These are phyloP conservation scores for Myiozetetes cayanensis DNA, from an alignment of 2,113 vertebrate species.

Conservation along the genomic window DNA sequence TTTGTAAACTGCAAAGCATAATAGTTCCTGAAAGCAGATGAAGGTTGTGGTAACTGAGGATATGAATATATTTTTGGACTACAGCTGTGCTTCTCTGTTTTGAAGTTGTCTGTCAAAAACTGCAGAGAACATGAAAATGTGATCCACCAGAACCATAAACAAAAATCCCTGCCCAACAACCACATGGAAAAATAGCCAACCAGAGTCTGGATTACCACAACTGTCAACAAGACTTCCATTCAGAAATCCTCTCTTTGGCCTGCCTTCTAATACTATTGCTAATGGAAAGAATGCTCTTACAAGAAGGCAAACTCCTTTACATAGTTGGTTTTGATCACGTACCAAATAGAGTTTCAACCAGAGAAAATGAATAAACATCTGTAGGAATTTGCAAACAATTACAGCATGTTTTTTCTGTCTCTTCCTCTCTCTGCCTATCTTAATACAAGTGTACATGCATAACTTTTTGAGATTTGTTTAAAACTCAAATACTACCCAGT, in stretches of 20 bases:
- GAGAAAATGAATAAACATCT: constrained; percentile 40
- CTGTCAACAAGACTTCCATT: constrained; percentile 60
- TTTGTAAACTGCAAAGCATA: neutral
- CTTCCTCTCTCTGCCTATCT: neutral
- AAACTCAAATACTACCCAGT: neutral
- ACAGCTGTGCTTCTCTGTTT: neutral
- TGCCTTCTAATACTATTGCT: constrained; percentile 2
- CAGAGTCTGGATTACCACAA: constrained; percentile 17
- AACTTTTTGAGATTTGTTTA: neutral
- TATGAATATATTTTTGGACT: neutral
- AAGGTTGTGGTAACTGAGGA: neutral
- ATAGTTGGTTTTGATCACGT: constrained; percentile 30
- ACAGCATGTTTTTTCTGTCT: neutral
- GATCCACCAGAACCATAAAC: constrained; percentile 28
- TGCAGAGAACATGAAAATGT: constrained; percentile 9
- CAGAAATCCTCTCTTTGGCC: constrained; percentile 43
- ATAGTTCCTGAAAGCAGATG: neutral
- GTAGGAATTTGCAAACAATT: constrained; percentile 34
- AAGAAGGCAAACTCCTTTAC: constrained; percentile 16
- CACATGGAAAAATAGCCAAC: constrained; percentile 4
- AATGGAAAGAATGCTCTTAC: constrained; percentile 50
- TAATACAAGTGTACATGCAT: neutral
- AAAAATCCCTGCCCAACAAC: constrained; percentile 15
- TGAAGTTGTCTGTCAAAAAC: constrained; percentile 14
- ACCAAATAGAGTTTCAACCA: constrained; percentile 12